These are phyloP conservation scores for Terrapene triunguis DNA, from an alignment of 2,113 vertebrate species.

Conservation along the genomic window DNA sequence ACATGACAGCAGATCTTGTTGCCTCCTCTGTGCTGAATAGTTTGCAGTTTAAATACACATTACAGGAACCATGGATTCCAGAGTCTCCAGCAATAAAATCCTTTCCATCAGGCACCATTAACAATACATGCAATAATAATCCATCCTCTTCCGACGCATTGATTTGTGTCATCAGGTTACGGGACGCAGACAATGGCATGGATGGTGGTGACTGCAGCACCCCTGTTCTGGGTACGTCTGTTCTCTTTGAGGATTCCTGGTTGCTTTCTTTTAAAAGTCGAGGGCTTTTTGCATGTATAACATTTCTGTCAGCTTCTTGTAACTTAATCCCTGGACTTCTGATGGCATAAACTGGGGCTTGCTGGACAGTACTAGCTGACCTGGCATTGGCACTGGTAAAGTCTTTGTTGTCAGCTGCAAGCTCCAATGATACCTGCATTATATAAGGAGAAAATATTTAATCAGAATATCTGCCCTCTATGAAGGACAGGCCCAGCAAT, in stretches of 20 bases:
- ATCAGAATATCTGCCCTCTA: neutral
- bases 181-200: neutral
- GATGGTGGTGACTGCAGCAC: neutral
- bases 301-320: neutral
- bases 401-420: constrained; percentile 79
- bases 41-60: constrained; percentile 93
- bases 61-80: constrained; percentile 75
- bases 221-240: neutral
- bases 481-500: too few species aligned
- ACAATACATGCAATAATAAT: constrained; percentile 86
- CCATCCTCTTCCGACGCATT: constrained; percentile 48
- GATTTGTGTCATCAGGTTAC: neutral
- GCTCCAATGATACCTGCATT: constrained; percentile 87
- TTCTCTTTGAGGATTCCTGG: neutral
- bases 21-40: constrained; percentile 89
- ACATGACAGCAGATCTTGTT: constrained; percentile 84
- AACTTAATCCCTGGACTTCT: constrained; percentile 44
- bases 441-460: neutral
- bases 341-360: neutral
- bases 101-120: constrained; percentile 93
- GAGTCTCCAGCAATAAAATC: constrained; percentile 77
- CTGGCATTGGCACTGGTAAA: constrained; percentile 28
- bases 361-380: neutral
- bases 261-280: neutral
- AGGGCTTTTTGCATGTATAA: neutral